Base-by-base conservation (phyloP, 2,797 vertebrate genomes). In the Mus spretus region DNA sequence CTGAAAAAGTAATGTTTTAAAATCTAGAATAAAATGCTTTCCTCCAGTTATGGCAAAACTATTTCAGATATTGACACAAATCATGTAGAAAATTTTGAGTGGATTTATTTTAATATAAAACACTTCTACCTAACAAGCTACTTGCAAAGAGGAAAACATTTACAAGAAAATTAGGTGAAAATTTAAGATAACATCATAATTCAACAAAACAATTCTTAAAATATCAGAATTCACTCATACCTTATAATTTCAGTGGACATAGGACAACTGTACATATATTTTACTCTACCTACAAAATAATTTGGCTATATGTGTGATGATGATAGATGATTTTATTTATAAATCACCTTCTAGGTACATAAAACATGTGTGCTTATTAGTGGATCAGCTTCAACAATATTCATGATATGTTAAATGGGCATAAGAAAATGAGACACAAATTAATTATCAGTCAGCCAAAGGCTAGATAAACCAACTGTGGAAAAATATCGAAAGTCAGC, bases 1-100 rank as follows among this genome's bases (percentile, higher is more conserved):
- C 79, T 40, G 5, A 87, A 65, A 91, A 93, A 61, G 8, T 55
- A 89, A 55, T 72, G 77, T 70, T 87, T 86, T 87, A 87, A 90
- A 93, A 40, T 8, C 40, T 93, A 44, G 1, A 91, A 89, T 37
- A 87, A 84, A 78, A 85, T 86, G 2, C 89, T 93, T 91, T 9
- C 3, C 19, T 82, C 40, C 59, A 34, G 80, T 80, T 93, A 96
- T 15, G 22, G 61, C 28, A 59, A 72, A 88, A 20, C 2, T 47
- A 34, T 86, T 77, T 59, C 40, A 90, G 47, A 79, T 4, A 86
- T 82, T 44, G 19, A 50, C 6, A 40, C 57, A 83, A 79, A 26
- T 89, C 5, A 47, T 82, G 75, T 75, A 88, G 14, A 44, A 85
- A 85, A 50, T 26, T 11, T 12, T 53, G 82, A 74, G 74, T 92